phyloP scores from a whole-genome alignment of 2,888 invertebrate species.

The Eupithecia subfuscata region DNA sequence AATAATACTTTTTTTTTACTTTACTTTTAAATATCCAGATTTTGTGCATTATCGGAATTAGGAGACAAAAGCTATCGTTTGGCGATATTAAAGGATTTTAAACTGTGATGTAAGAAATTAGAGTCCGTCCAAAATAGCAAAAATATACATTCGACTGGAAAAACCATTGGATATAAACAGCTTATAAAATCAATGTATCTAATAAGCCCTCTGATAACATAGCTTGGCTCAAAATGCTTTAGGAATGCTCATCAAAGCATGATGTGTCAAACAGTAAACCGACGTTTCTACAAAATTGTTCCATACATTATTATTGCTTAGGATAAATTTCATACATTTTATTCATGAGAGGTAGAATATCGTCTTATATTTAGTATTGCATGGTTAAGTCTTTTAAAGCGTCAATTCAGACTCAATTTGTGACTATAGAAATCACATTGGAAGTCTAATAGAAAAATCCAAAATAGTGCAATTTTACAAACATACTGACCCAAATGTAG shows the following conservation, averaged over 20 bases:
- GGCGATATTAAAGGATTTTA: background rate
- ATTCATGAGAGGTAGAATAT: conserved; percentile 28
- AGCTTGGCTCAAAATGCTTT: conserved; percentile 64
- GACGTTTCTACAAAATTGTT: conserved; percentile 43
- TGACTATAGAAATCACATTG: conserved; percentile 12
- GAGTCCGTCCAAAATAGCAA: conserved; percentile 30
- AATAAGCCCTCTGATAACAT: conserved; percentile 46
- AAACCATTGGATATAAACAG: conserved; percentile 38
- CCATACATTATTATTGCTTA: conserved; percentile 31
- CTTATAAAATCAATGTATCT: conserved; percentile 45
- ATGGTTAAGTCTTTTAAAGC: conserved; percentile 15
- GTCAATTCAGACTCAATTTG: conserved; percentile 7
- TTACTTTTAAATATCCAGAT: background rate
- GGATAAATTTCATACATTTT: conserved; percentile 21
- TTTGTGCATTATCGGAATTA: background rate
- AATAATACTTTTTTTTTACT: too few relatives aligned
- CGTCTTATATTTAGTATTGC: conserved; percentile 17
- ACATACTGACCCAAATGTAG: background rate
- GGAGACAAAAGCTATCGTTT: background rate
- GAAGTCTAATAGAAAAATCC: background rate
- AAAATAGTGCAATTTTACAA: conserved; percentile 1
- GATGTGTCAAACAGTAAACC: conserved; percentile 53
- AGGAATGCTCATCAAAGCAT: conserved; percentile 65
- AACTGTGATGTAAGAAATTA: background rate
- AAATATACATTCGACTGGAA: conserved; percentile 32